Evolutionary conservation across 2,113 vertebrate species (phyloP).

Genomic region (Stegastes partitus): DNA sequence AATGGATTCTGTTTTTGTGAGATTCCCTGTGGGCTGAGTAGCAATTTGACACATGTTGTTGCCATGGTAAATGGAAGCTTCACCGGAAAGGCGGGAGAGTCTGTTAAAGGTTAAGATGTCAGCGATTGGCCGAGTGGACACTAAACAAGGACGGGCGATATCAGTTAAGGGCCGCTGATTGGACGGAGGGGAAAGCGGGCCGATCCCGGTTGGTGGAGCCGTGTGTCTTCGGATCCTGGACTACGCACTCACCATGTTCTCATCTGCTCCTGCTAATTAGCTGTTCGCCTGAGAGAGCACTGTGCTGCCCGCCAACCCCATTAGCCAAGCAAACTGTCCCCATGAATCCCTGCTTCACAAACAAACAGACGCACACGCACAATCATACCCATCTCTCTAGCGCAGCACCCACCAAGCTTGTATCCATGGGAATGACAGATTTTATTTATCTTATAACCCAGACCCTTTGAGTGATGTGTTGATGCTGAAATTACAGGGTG

Average conservation of each 20-base stretch:
- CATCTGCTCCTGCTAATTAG: conserved; percentile 81
- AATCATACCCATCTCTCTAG: conserved; percentile 46
- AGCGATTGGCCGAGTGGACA: conserved; percentile 59
- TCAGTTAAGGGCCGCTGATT: conserved; percentile 45
- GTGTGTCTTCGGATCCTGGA: conserved; percentile 57
- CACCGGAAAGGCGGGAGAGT: conserved; percentile 4
- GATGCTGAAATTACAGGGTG: conserved; percentile 71
- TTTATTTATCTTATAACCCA: conserved; percentile 66
- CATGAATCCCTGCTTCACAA: conserved; percentile 69
- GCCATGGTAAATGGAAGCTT: conserved; percentile 70
- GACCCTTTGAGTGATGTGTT: conserved; percentile 67
- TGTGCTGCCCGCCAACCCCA: conserved; percentile 71
- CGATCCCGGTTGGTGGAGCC: conserved; percentile 65
- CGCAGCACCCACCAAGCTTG: conserved; percentile 26
- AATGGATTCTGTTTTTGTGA: conserved; percentile 72
- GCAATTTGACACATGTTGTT: conserved; percentile 73
- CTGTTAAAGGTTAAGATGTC: conserved; percentile 63
- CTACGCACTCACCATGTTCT: conserved; percentile 71
- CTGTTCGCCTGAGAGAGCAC: conserved; percentile 72
- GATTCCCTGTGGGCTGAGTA: conserved; percentile 66
- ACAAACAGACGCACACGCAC: conserved; percentile 58
- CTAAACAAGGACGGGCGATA: conserved; percentile 44
- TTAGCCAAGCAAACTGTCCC: conserved; percentile 79
- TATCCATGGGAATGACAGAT: conserved; percentile 59
- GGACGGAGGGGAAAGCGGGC: conserved; percentile 37